Evolutionary conservation across 2,797 vertebrate species (phyloP).

Genomic region (Ispidina lecontei): DNA sequence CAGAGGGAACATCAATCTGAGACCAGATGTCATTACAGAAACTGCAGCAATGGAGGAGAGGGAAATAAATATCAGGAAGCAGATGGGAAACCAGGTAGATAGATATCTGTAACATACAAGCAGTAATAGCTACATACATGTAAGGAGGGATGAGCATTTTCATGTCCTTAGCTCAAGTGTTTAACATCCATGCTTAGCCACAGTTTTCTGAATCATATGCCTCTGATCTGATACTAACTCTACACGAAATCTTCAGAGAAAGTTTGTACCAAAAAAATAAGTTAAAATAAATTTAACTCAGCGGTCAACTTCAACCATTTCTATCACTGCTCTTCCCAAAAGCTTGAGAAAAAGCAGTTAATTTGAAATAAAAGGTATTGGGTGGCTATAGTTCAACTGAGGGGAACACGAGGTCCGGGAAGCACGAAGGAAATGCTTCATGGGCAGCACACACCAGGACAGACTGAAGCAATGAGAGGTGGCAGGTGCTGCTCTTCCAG

Average conservation of each 20-base stretch:
- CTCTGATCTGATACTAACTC: neutral
- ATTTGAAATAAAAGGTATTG: neutral
- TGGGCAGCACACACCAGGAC: neutral
- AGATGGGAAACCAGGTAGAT: neutral
- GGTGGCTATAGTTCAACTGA: neutral
- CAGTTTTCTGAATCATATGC: neutral
- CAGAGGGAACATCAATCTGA: neutral
- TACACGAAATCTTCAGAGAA: neutral
- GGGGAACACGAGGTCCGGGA: neutral
- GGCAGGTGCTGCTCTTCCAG: neutral
- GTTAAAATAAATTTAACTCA: neutral
- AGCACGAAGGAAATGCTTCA: neutral
- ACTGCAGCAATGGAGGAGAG: neutral
- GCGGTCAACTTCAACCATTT: neutral
- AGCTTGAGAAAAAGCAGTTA: neutral
- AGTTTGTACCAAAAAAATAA: neutral
- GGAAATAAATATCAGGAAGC: neutral
- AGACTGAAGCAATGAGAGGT: neutral
- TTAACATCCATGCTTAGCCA: neutral
- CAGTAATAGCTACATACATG: fast-evolving
- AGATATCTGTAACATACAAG: neutral
- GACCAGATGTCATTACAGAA: neutral
- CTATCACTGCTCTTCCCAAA: neutral
- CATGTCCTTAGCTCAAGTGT: neutral
- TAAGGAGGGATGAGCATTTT: neutral